Evolutionary conservation across 2,797 vertebrate genomes (phyloP), one percentile per base, ranked within the genome.

Genomic region (Atherinosoma microstoma): DNA sequence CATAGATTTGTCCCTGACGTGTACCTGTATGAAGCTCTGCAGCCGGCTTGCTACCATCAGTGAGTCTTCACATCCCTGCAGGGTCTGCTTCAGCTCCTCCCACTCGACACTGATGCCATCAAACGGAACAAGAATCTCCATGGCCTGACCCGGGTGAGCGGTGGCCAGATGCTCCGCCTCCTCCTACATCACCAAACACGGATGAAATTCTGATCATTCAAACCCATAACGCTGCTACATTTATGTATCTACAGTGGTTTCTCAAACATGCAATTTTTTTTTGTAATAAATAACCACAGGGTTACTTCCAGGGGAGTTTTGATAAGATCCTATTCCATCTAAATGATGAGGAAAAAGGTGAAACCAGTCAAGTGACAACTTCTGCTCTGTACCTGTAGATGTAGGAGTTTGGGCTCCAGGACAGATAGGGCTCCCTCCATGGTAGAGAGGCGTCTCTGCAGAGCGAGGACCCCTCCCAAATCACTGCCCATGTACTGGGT

Each of bases 51-150:
- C 98, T 1, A 98, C 81, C 0, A 93, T 95, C 80, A 99, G 76
- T 0, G 98, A 96, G 85, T 99, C 97, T 60, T 98, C 97, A 0
- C 97, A 99, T 0, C 96, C 96, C 56, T 95, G 97, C 0, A 98
- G 85, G 0, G 96, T 95, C 13, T 86, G 49, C 15, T 97, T 96
- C 29, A 98, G 92, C 53, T 95, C 91, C 36, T 97, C 97, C 97
- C 98, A 98, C 91, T 98, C 97, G 1, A 95, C 79, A 0, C 95
- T 92, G 84, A 98, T 96, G 65, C 96, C 94, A 75, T 97, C 96
- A 0, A 98, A 98, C 2, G 96, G 96, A 80, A 96, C 82, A 0
- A 97, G 93, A 45, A 99, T 87, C 45, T 97, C 95, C 84, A 96
- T 79, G 0, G 96, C 95, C 18, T 95, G 92, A 0, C 75, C 59